Conservation (phyloP, 1,140 invertebrate species). For the Trichonephila clavata region DNA sequence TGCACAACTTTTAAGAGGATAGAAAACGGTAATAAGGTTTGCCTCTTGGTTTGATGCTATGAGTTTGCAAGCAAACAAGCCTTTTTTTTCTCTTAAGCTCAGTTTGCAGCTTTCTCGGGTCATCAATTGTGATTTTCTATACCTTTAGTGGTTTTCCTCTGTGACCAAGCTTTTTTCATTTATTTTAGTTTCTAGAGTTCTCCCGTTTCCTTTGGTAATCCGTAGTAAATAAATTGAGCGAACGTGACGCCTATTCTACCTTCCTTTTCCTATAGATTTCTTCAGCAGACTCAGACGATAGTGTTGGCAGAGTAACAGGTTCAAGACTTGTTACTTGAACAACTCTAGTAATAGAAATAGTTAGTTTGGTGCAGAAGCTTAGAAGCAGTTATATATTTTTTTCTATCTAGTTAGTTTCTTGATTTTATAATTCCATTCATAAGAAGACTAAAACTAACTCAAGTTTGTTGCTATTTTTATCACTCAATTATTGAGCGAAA, state of each 20-base stretch:
- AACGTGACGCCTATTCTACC: conserved; percentile 32
- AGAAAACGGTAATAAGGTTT: not conserved
- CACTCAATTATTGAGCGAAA: not conserved
- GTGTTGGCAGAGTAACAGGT: conserved; percentile 15
- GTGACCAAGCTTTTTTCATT: conserved; percentile 27
- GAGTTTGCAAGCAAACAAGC: not conserved
- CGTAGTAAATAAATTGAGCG: conserved; percentile 42
- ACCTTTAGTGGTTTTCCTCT: conserved; percentile 36
- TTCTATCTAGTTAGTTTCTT: not conserved
- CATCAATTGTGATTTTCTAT: conserved; percentile 65
- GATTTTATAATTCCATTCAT: not conserved
- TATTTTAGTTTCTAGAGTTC: conserved; percentile 48
- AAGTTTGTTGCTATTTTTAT: too few relatives aligned
- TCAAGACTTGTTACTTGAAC: conserved; percentile 8
- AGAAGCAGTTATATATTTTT: not conserved
- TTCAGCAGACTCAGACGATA: not conserved
- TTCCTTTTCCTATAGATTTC: conserved; percentile 11
- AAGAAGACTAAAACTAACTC: too few relatives aligned
- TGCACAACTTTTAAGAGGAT: not conserved
- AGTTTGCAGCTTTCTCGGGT: conserved; percentile 35
- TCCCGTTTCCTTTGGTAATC: conserved; percentile 36
- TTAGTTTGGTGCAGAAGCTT: not conserved
- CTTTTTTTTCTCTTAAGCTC: conserved; percentile 1
- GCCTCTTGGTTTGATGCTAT: not conserved
- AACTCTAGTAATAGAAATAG: conserved; percentile 17